These are phyloP conservation scores for Stegostoma tigrinum DNA, from an alignment of 2,113 vertebrate genomes.

Conservation along the genomic window DNA sequence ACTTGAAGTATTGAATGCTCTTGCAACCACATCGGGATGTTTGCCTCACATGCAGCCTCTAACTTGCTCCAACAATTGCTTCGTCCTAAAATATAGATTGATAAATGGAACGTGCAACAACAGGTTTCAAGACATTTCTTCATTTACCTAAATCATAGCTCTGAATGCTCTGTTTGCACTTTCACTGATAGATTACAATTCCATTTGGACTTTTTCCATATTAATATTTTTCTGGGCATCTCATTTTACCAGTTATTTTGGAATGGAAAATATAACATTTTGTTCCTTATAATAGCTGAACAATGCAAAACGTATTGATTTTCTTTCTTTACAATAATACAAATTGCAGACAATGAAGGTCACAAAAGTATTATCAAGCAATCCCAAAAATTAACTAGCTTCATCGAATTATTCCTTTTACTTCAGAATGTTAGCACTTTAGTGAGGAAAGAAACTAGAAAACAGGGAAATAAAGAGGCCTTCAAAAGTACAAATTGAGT, in stretches of 20 bases:
- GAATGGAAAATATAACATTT: background rate
- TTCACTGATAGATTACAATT: background rate
- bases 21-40: conserved; percentile 72
- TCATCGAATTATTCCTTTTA: background rate
- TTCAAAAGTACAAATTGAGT: background rate
- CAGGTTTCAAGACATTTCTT: conserved; percentile 58
- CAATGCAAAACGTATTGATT: background rate
- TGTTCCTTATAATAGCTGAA: background rate
- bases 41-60: conserved; percentile 53
- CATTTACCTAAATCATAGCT: background rate
- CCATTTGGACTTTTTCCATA: background rate
- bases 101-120: conserved; percentile 85
- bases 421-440: background rate
- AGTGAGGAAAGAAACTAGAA: background rate
- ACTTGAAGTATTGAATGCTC: conserved; percentile 51
- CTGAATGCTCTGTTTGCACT: background rate
- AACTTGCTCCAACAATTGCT: conserved; percentile 57
- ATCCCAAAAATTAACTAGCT: background rate
- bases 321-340: background rate
- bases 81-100: conserved; percentile 66
- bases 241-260: background rate
- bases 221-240: too few relatives aligned
- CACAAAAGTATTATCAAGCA: too few relatives aligned
- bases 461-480: background rate
- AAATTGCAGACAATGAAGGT: background rate